Percentiles rank a stretch among this genome's conserved stretches.
Evolutionary conservation across 2,113 vertebrate genomes (phyloP).

Genomic region (Conger conger): DNA sequence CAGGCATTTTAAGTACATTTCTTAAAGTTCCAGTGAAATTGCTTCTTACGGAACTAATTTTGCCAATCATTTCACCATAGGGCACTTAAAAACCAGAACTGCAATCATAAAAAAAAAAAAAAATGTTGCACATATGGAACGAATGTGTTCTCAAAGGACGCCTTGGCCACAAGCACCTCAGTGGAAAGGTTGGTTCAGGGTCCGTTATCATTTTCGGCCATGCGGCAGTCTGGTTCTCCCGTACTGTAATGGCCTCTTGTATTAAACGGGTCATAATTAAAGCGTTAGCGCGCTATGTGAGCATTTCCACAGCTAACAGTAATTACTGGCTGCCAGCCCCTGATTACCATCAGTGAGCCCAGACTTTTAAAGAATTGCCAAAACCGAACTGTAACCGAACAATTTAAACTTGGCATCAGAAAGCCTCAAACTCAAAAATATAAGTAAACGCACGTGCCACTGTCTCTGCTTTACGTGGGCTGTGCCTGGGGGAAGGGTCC

Average conservation of each 20-base stretch:
- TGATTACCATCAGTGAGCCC: constrained; percentile 33
- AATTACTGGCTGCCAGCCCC: constrained; percentile 52
- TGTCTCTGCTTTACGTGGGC: not conserved
- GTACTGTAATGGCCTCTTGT: constrained; percentile 45
- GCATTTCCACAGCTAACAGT: constrained; percentile 43
- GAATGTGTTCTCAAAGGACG: not conserved
- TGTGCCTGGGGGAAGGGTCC: not conserved
- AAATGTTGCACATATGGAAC: not conserved
- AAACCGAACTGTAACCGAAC: not conserved
- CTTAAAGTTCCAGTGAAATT: not conserved
- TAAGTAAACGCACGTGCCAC: not conserved
- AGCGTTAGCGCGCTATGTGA: constrained; percentile 49
- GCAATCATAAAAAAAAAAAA: too few relatives aligned
- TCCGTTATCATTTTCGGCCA: not conserved
- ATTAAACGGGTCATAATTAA: constrained; percentile 58
- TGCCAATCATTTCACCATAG: not conserved
- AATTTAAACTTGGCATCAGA: not conserved
- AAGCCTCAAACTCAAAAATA: not conserved
- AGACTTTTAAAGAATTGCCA: constrained; percentile 14
- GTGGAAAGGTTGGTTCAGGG: not conserved
- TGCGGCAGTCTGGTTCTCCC: constrained; percentile 16
- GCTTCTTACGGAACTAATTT: not conserved
- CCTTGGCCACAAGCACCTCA: not conserved
- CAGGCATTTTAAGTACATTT: not conserved
- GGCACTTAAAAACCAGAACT: not conserved